Evolutionary conservation across 2,113 vertebrate species (phyloP).

Genomic region (Lophura nycthemera): DNA sequence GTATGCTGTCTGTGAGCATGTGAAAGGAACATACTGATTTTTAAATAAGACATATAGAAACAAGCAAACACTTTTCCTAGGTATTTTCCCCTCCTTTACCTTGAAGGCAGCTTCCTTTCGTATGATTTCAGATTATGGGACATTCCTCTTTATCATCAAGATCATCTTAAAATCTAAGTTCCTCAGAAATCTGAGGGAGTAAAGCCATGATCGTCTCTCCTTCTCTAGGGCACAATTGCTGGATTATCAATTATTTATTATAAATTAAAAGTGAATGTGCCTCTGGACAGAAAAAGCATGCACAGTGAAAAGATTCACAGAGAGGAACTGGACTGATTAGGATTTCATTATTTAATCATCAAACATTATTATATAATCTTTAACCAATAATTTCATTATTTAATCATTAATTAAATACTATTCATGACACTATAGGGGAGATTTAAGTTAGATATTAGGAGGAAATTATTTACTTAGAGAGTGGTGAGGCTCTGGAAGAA

Average conservation of each 20-base stretch:
- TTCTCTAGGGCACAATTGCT: not conserved
- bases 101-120: accelerated
- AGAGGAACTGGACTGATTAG: not conserved
- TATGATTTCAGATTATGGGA: not conserved
- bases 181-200: not conserved
- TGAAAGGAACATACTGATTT: not conserved
- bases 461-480: too few species aligned
- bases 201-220: not conserved
- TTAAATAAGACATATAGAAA: not conserved
- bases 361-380: too few species aligned
- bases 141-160: not conserved
- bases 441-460: too few species aligned
- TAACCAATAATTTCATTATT: too few species aligned
- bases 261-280: not conserved
- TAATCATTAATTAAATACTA: too few species aligned
- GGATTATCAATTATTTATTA: not conserved
- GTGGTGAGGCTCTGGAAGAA: too few species aligned
- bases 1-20: not conserved
- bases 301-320: not conserved
- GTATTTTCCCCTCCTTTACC: not conserved
- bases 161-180: not conserved
- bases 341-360: not conserved
- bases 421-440: too few species aligned
- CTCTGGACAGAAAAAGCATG: not conserved
- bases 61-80: not conserved